Evolutionary conservation across 2,797 vertebrate genomes (phyloP).

Genomic region (Moxostoma hubbsi): DNA sequence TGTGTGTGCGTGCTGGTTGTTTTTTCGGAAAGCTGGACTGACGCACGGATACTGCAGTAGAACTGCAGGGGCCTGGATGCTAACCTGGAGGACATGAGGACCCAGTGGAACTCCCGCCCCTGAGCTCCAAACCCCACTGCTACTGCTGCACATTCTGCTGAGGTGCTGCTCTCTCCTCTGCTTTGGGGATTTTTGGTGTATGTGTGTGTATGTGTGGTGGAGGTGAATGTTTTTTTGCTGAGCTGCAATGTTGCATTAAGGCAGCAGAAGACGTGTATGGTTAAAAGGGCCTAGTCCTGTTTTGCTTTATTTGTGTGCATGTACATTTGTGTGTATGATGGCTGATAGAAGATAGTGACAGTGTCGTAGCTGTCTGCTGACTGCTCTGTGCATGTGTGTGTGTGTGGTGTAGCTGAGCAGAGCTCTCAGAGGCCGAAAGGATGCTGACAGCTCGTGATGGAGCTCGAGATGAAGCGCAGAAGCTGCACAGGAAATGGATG

Average conservation of each 20-base stretch:
- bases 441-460: slow-evolving; percentile 95
- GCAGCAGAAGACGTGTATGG: not conserved
- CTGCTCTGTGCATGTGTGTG: slow-evolving; percentile 73
- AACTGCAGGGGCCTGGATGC: slow-evolving; percentile 77
- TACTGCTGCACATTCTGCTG: slow-evolving; percentile 72
- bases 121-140: slow-evolving; percentile 73
- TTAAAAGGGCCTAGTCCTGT: slow-evolving; percentile 31
- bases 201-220: slow-evolving; percentile 43
- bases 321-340: slow-evolving; percentile 27
- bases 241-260: slow-evolving; percentile 15
- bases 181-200: slow-evolving; percentile 56
- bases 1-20: slow-evolving; percentile 64
- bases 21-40: slow-evolving; percentile 70
- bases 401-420: slow-evolving; percentile 75
- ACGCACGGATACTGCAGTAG: slow-evolving; percentile 84
- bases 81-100: slow-evolving; percentile 80
- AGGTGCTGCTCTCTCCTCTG: slow-evolving; percentile 75
- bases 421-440: slow-evolving; percentile 84
- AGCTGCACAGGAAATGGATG: slow-evolving; percentile 97
- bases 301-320: slow-evolving; percentile 25
- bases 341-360: slow-evolving; percentile 24
- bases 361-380: slow-evolving; percentile 63
- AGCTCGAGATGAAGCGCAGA: slow-evolving; percentile 92
- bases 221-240: slow-evolving; percentile 65
- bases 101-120: slow-evolving; percentile 75